Conservation (phyloP, 1,140 invertebrate genomes). For the Caenorhabditis latens region DNA sequence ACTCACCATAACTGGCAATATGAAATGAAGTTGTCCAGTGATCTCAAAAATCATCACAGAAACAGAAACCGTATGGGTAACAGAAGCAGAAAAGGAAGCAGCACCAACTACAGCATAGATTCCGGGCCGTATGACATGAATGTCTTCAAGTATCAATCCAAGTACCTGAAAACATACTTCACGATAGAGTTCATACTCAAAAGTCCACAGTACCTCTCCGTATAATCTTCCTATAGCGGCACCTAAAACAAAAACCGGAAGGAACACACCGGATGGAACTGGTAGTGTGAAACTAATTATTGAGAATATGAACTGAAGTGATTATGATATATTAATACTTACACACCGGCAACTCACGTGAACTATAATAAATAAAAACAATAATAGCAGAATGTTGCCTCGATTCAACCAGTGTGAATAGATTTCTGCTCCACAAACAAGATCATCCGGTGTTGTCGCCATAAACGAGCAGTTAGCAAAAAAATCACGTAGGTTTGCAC, state of each 20-base stretch:
- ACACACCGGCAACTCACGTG: not conserved
- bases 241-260: slow-evolving; percentile 76
- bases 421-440: slow-evolving; percentile 43
- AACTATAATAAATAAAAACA: slow-evolving; percentile 55
- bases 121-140: slow-evolving; percentile 85
- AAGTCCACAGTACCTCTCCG: slow-evolving; percentile 83
- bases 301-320: slow-evolving; percentile 88
- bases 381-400: slow-evolving; percentile 35
- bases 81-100: slow-evolving; percentile 93
- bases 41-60: slow-evolving; percentile 98
- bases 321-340: not conserved
- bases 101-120: slow-evolving; percentile 84
- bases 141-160: slow-evolving; percentile 2
- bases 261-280: slow-evolving; percentile 85
- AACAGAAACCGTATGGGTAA: slow-evolving; percentile 96
- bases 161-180: not conserved
- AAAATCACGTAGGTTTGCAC: slow-evolving; percentile 73
- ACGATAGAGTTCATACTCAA: not conserved
- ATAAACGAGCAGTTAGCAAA: slow-evolving; percentile 75
- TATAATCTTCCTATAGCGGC: slow-evolving; percentile 91
- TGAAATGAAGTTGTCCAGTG: slow-evolving; percentile 96
- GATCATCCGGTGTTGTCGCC: slow-evolving; percentile 1
- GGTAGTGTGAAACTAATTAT: slow-evolving; percentile 95
- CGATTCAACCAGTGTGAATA: slow-evolving; percentile 56
- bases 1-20: slow-evolving; percentile 90